Evolutionary conservation across 37 sponge, comb jelly and placozoan species (phyloP).

Genomic region (Eunapius fragilis): DNA sequence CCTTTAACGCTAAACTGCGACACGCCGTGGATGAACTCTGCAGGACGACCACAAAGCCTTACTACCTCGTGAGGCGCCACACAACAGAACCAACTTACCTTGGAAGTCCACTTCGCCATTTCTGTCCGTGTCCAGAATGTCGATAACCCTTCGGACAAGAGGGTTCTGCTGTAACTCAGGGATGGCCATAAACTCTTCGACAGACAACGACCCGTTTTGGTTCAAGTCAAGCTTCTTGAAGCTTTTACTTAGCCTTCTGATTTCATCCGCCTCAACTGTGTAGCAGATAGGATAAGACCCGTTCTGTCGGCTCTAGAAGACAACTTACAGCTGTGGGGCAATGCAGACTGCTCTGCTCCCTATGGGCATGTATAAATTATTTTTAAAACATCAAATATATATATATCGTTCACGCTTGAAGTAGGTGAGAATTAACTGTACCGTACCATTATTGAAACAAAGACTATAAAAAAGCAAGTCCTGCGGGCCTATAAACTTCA

Average conservation of each 20-base stretch:
- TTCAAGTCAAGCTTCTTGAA: conserved; percentile 96
- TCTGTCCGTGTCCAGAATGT: conserved; percentile 95
- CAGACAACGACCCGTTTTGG: conserved; percentile 92
- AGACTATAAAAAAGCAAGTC: neutral
- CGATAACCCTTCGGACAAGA: conserved; percentile 94
- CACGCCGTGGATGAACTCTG: conserved; percentile 96
- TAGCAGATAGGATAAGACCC: neutral
- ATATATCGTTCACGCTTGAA: too few relatives aligned
- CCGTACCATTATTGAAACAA: neutral
- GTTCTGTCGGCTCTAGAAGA: too few relatives aligned
- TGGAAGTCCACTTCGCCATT: conserved; percentile 99
- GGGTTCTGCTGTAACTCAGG: conserved; percentile 99
- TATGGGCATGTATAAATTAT: neutral
- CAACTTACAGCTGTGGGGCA: conserved; percentile 63
- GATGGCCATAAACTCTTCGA: conserved; percentile 94
- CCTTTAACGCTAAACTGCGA: conserved; percentile 96
- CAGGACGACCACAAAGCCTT: neutral
- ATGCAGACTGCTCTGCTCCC: conserved; percentile 77
- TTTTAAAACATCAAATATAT: too few relatives aligned
- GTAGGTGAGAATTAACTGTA: neutral
- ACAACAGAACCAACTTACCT: conserved; percentile 37
- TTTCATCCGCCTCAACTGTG: conserved; percentile 90
- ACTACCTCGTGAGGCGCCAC: too few relatives aligned
- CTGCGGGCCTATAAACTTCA: neutral
- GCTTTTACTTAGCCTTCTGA: conserved; percentile 83